Percentiles rank a stretch among this genome's conserved stretches.
phyloP scores from a whole-genome alignment of 2,797 vertebrate genomes.

The Phyllotis vaccarum region DNA sequence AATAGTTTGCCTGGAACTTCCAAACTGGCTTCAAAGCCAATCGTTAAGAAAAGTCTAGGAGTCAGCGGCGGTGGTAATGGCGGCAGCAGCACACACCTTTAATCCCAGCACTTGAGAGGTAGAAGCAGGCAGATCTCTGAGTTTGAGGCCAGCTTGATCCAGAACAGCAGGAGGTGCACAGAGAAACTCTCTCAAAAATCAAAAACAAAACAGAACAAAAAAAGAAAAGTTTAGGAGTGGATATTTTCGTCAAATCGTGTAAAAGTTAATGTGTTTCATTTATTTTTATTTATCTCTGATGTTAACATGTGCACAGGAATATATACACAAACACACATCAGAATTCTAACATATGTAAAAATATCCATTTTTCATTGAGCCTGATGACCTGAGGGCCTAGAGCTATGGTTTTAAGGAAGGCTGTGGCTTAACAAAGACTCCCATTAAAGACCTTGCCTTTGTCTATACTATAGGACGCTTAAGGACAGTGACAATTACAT shows the following conservation, averaged over 20 bases:
- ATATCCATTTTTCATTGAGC: background rate
- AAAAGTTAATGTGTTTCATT: constrained; percentile 17
- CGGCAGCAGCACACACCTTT: background rate
- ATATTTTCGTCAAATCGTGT: background rate
- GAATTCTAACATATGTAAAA: background rate
- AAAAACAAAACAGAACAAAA: background rate
- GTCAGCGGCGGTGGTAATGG: background rate
- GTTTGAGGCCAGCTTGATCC: background rate
- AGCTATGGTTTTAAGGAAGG: background rate
- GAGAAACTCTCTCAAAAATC: too few species aligned
- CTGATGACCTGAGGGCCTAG: background rate
- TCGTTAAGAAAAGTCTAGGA: background rate
- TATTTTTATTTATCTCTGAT: background rate
- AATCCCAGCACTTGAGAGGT: background rate
- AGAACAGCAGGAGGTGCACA: background rate
- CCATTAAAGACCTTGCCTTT: background rate
- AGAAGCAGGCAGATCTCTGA: background rate
- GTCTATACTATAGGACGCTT: background rate
- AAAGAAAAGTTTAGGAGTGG: background rate
- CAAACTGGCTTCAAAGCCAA: background rate
- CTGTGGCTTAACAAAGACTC: background rate
- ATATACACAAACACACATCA: background rate
- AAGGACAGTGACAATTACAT: background rate
- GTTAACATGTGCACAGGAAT: background rate
- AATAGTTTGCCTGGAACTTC: background rate